Conservation (phyloP, 2,113 vertebrate species). For the Maccullochella peelii region DNA sequence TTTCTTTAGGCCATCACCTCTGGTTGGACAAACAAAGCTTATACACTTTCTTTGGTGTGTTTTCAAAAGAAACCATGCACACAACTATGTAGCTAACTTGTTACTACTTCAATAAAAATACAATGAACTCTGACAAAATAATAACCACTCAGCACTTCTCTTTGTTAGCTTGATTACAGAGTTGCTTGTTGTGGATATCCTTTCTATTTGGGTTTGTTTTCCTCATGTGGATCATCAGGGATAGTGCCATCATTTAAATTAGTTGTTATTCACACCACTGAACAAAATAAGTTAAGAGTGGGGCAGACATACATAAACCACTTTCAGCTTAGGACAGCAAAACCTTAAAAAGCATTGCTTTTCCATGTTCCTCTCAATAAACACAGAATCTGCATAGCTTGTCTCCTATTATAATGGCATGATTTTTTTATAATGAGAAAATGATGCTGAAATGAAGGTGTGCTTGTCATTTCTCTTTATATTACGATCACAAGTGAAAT, state of each 20-base stretch:
- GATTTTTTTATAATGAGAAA: neutral
- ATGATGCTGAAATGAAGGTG: neutral
- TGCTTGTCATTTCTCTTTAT: neutral
- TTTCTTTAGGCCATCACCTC: neutral
- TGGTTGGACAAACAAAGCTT: neutral
- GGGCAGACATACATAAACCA: neutral
- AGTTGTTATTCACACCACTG: neutral
- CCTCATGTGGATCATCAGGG: neutral
- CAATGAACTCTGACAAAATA: conserved; percentile 2
- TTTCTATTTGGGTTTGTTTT: neutral
- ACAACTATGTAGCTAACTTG: neutral
- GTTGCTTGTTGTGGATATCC: neutral
- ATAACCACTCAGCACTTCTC: neutral
- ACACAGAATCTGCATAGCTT: neutral
- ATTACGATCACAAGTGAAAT: neutral
- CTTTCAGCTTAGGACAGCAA: conserved; percentile 12
- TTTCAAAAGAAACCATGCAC: neutral
- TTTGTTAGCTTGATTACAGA: conserved; percentile 6
- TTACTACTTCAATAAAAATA: neutral
- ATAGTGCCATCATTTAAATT: neutral
- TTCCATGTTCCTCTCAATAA: neutral
- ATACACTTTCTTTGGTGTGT: neutral
- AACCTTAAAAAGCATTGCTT: neutral
- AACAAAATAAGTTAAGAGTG: neutral
- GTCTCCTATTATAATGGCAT: neutral